Evolutionary conservation across 2,113 vertebrate species (phyloP), one percentile per base, ranked within the genome.

Genomic region (Picathartes gymnocephalus): DNA sequence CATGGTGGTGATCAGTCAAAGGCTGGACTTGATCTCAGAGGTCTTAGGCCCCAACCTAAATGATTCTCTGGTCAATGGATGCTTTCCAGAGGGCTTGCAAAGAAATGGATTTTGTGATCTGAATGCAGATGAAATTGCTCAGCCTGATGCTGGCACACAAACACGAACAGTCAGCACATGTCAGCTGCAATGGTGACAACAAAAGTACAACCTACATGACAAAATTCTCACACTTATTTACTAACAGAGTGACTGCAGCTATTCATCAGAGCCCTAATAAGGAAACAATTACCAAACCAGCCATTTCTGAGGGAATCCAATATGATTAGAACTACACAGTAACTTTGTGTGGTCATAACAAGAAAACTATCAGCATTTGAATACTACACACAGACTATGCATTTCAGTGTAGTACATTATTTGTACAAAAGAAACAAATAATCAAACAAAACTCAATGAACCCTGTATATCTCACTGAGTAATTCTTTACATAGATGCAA

Each of bases 361-460:
- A 69, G 12, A 82, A 79, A 86, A 69, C 23, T 19, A 35, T 15
- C 7, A 50, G 4, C 31, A 15, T 76, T 96, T 56, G 22, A 81
- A 54, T 23, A 27, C 3, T 30, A 13, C 13, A 22, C 2, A 3
- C 4, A 65, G 28, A 11, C 6, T n/a, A 62, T 14, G 7, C 2
- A 24, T 81, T 87, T 85, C 42, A 58, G 13, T 60, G 33, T 19
- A 58, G 24, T 40, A 60, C 8, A 15, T 20, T 48, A 25, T 56
- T 48, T 71, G 21, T 39, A 42, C 9, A 33, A 90, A 74, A 87
- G 18, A 66, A 81, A 17, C 13, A 47, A 81, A 39, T n/a, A 80
- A 39, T 28, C 16, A 57, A 68, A 47, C 5, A 74, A 40, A 66
- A 21, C 4, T 65, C 16, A 31, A 76, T 1, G 11, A 42, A 53